Base-by-base conservation (phyloP, 2,113 vertebrate genomes). In the Xiphias gladius region DNA sequence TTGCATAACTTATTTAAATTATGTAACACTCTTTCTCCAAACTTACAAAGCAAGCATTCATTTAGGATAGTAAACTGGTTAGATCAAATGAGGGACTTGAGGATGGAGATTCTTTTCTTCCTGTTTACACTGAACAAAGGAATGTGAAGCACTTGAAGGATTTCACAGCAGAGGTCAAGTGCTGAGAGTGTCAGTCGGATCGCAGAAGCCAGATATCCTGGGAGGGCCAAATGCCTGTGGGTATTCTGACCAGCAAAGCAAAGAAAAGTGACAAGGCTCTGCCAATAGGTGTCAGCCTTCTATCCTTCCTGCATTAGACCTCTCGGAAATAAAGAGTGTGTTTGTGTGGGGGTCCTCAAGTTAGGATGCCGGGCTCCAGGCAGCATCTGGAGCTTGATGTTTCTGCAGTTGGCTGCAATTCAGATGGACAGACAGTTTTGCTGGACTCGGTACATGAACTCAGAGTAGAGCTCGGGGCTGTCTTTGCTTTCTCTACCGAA, bases 201-300 rank as follows among this genome's bases (percentile, higher is more conserved):
- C 14, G 19, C 65, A 59, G 80, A 71, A 83, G 90, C 73, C 86
- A 83, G 69, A 78, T 76, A 79, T 79, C 82, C 83, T 20, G 3
- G 46, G 43, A 76, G 82, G 84, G 77, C 73, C 43, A 52, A 41
- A 90, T 75, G 88, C 89, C 85, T 86, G 85, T 46, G 85, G 89
- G 72, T 79, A 77, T 69, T 73, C 55, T 81, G 84, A 73, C 39
- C 70, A 46, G 76, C 63, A 80, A 72, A 59, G 78, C 14, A 63
- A 58, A 76, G 76, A 73, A 46, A 85, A 88, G 80, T 87, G 89
- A 88, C 85, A 5, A 3, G 62, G 57, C 80, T 88, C 74, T 66
- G 84, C 94, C 94, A 94, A 92, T 88, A 94, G 94, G 91, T 91
- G 94, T 94, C 94, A 94, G 92, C 74, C 92, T 92, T 92, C 89